Base-by-base conservation (phyloP, 2,888 invertebrate genomes). In the Hemaris fuciformis region DNA sequence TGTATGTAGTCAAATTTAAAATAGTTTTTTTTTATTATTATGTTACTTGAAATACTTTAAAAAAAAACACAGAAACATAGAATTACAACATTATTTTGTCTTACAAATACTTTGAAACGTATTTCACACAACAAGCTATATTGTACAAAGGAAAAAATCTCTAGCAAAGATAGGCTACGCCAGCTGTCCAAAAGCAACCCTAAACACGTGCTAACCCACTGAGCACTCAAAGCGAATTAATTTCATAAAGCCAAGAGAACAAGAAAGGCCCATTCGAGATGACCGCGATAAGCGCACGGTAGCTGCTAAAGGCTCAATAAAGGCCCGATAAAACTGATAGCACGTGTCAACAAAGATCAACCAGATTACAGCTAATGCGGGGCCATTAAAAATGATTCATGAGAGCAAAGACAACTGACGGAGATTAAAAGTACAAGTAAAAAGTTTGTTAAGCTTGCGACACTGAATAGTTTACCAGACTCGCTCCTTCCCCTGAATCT, bases 351-450 rank as follows among this genome's bases (percentile, higher is more conserved):
- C 65, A 61, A 45, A 67, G 60, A 64, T 64, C 61, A 59, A 18
- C 62, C 59, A 60, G 69, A 66, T 70, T 68, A 68, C 58, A 46
- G 62, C 43, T 70, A 69, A 70, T 69, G 63, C 65, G 64, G 60
- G 61, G 61, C 43, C 69, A 69, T 66, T 70, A 69, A 61, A 64
- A 65, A 48, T 41, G 45, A 70, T 62, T 66, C 68, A 70, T 66
- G 53, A 45, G 23, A 18, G 18, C 53, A 53, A 53, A 53, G 53
- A 53, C 53, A 53, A 10, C 53, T 53, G 38, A 38, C 38, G 27
- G 27, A 15, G 53, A 53, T 31, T 18, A 31, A 53, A 18, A 7
- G 5, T 27, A 43, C 43, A 20, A 43, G 20, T 43, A 13, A n/a
- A n/a, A n/a, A n/a, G n/a, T n/a, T n/a, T n/a, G n/a, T 10, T 38